Base-by-base conservation (phyloP, 2,113 vertebrate species). In the Anolis carolinensis region DNA sequence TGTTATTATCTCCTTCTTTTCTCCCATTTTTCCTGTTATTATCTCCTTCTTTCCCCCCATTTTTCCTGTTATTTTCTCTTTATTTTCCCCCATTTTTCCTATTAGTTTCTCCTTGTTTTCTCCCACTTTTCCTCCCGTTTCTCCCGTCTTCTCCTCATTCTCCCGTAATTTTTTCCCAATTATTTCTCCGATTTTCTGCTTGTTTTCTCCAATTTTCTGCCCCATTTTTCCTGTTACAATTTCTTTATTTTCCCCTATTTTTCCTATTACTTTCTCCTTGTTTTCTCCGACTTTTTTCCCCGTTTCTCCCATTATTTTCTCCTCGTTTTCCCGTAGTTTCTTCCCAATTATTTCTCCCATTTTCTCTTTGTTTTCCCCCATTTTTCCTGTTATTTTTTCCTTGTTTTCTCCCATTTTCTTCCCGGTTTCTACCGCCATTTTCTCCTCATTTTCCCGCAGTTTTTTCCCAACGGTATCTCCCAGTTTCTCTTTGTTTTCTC, bases 271-370 rank as follows among this genome's bases (percentile, higher is more conserved):
- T 21, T 1, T 1, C 20, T 0, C 0, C 16, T 70, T 25, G 7
- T 25, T 2, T 34, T 48, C 0, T 1, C 50, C 0, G 1, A 2
- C 0, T 8, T 25, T 83, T 52, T 50, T 10, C 50, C 11, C 5
- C 1, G 2, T 3, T 1, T n/a, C 1, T 3, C 7, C 0, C 13
- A 0, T 18, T 27, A 71, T 1, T 0, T 1, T 86, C 83, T 78
- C 21, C 36, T 0, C 0, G 18, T 21, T 88, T 81, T 50, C 68
- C 72, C 39, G 87, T 68, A 0, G 16, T 18, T 21, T n/a, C 52
- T 36, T 55, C 52, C 77, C 32, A 14, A 21, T n/a, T 44, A 44
- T 44, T 72, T 90, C 94, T 68, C 27, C 77, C 59, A n/a, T 1
- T 0, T 1, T 86, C 82, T 76, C 8, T 32, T 0, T 0, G n/a